These are phyloP conservation scores for Drosophila nigricruria DNA, from an alignment of 2,888 invertebrate genomes.

Conservation along the genomic window DNA sequence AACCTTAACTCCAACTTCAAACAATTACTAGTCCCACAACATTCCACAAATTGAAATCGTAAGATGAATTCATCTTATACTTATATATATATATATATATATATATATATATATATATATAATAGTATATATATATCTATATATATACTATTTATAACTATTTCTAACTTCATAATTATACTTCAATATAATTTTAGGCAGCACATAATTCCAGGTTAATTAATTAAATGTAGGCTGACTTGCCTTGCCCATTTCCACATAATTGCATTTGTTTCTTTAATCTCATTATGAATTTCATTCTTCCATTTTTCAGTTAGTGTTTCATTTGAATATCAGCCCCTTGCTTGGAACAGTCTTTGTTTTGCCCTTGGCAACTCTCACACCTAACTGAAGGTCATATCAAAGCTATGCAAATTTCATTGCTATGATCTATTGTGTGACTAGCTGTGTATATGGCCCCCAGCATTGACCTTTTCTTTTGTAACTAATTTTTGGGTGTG, in stretches of 20 bases:
- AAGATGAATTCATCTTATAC: no score
- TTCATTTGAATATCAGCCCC: background rate
- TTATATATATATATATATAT: no score
- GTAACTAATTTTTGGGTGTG: constrained; percentile 25
- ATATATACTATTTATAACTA: no score
- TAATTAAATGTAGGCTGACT: background rate
- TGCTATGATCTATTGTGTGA: constrained; percentile 13
- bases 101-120: no score
- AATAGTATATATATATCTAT: no score
- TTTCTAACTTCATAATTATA: no score
- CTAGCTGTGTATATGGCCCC: constrained; percentile 1
- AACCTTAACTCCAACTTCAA: no score
- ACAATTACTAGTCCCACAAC: no score
- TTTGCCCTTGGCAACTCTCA: constrained; percentile 9
- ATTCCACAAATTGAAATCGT: no score
- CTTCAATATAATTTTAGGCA: background rate
- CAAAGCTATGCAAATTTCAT: constrained; percentile 54
- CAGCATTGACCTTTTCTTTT: constrained; percentile 24
- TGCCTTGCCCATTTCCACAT: background rate
- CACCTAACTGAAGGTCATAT: constrained; percentile 41
- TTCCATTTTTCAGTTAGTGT: no score
- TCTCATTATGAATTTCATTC: background rate
- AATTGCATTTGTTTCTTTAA: background rate
- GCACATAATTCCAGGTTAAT: background rate
- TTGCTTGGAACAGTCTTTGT: background rate